phyloP scores from a whole-genome alignment of 2,888 invertebrate species.

The Rhogogaster chlorosoma region DNA sequence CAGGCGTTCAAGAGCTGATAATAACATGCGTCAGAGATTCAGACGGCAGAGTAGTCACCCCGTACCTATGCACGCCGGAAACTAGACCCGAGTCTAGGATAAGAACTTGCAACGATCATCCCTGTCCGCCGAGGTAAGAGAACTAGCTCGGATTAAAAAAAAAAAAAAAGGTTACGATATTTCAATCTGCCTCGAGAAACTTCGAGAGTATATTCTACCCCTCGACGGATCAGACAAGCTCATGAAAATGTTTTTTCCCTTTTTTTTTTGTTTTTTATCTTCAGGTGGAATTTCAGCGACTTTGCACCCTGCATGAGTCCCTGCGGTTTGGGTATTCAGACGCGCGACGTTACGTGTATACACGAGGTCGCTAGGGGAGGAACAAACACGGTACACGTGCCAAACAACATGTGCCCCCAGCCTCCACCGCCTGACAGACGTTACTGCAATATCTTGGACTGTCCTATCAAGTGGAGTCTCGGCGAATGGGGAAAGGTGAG shows the following conservation, averaged over 20 bases:
- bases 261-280: constrained; percentile 60
- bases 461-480: constrained; percentile 94
- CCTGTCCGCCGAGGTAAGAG: constrained; percentile 92
- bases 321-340: constrained; percentile 96
- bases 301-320: constrained; percentile 94
- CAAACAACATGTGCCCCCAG: constrained; percentile 95
- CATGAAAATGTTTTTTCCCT: constrained; percentile 49
- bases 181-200: background rate
- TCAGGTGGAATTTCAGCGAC: constrained; percentile 92
- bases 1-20: constrained; percentile 88
- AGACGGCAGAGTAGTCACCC: constrained; percentile 92
- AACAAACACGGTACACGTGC: constrained; percentile 94
- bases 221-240: background rate
- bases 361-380: constrained; percentile 93
- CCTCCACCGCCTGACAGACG: constrained; percentile 94
- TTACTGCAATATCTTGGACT: constrained; percentile 95
- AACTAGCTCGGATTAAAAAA: background rate
- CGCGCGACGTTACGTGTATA: constrained; percentile 93
- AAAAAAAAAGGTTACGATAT: background rate
- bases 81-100: constrained; percentile 94
- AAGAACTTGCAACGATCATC: constrained; percentile 95
- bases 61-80: constrained; percentile 91
- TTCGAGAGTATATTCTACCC: background rate
- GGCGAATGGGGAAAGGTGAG: constrained; percentile 90
- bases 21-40: constrained; percentile 94